A percentile compares a stretch with the other conserved stretches of the same genome.
Evolutionary conservation across 2,797 vertebrate genomes (phyloP).

Genomic region (Acipenser ruthenus): DNA sequence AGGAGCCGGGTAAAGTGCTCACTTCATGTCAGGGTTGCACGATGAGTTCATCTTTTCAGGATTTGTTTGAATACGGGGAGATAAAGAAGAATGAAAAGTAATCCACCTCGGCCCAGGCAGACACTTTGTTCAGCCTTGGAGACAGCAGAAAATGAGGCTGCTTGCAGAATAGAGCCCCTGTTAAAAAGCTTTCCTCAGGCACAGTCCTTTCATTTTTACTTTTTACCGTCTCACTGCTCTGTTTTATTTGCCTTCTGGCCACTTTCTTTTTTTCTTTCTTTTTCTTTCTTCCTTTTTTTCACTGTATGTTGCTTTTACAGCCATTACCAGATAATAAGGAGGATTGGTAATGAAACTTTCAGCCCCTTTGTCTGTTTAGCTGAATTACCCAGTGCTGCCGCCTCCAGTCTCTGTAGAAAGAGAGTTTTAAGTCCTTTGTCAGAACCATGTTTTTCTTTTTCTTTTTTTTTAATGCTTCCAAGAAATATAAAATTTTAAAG

Average conservation of each 20-base stretch:
- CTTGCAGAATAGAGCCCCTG: slow-evolving; percentile 8
- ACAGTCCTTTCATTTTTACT: slow-evolving; percentile 36
- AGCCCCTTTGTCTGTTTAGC: slow-evolving; percentile 46
- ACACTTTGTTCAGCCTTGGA: not conserved
- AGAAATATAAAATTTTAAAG: too few species aligned
- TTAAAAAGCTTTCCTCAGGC: slow-evolving; percentile 35
- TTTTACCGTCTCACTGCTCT: slow-evolving; percentile 37
- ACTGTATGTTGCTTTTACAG: slow-evolving; percentile 52
- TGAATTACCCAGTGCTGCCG: slow-evolving; percentile 21
- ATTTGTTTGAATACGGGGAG: slow-evolving; percentile 46
- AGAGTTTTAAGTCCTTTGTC: slow-evolving; percentile 89
- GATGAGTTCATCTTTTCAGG: slow-evolving; percentile 57
- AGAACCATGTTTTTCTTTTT: slow-evolving; percentile 88
- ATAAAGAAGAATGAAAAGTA: slow-evolving; percentile 44
- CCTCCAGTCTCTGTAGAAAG: slow-evolving; percentile 49
- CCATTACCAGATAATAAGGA: slow-evolving; percentile 55
- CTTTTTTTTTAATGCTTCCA: slow-evolving; percentile 50
- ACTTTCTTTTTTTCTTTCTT: slow-evolving; percentile 34
- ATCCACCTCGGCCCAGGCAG: not conserved
- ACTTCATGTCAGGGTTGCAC: slow-evolving; percentile 38
- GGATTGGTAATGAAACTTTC: slow-evolving; percentile 47
- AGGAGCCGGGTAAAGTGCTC: slow-evolving; percentile 41
- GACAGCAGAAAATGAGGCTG: not conserved
- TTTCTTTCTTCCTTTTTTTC: slow-evolving; percentile 25
- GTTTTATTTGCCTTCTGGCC: slow-evolving; percentile 42